Conservation (phyloP, 2,888 invertebrate genomes). For the Calameuta idolon region DNA sequence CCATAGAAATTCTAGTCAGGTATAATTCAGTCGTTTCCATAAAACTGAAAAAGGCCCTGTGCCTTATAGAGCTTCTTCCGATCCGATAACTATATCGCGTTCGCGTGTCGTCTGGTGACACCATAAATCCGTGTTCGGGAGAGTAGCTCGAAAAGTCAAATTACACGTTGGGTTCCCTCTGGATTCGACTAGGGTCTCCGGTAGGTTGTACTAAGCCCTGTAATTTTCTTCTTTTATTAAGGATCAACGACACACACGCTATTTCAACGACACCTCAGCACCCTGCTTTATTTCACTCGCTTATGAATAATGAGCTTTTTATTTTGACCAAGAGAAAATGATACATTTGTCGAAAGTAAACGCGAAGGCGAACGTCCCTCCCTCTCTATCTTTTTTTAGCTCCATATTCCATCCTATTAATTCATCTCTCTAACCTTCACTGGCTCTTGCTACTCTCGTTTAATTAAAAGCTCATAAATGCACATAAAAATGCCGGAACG, state of each 20-base stretch:
- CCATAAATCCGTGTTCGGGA: constrained; percentile 29
- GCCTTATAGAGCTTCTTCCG: neutral
- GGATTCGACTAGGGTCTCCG: neutral
- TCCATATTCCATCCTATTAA: neutral
- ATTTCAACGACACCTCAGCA: constrained; percentile 12
- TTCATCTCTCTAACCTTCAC: neutral
- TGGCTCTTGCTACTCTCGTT: neutral
- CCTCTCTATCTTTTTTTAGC: neutral
- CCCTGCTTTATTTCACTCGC: neutral
- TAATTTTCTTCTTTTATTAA: constrained; percentile 18
- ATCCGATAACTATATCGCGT: constrained; percentile 36
- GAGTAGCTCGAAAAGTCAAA: constrained; percentile 15
- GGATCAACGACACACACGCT: constrained; percentile 9
- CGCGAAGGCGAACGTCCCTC: neutral
- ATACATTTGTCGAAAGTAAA: neutral
- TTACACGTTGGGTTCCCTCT: constrained; percentile 14
- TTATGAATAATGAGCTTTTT: constrained; percentile 19
- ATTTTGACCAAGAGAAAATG: neutral
- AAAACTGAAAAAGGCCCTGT: neutral
- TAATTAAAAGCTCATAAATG: neutral
- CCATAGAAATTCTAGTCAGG: neutral
- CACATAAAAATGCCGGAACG: neutral
- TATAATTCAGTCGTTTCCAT: neutral
- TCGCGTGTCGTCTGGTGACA: constrained; percentile 46
- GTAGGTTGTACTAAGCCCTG: neutral